Percentiles rank a stretch among this genome's conserved stretches.
Evolutionary conservation across 2,888 invertebrate genomes (phyloP).

Genomic region (Ferdinandea cuprea): DNA sequence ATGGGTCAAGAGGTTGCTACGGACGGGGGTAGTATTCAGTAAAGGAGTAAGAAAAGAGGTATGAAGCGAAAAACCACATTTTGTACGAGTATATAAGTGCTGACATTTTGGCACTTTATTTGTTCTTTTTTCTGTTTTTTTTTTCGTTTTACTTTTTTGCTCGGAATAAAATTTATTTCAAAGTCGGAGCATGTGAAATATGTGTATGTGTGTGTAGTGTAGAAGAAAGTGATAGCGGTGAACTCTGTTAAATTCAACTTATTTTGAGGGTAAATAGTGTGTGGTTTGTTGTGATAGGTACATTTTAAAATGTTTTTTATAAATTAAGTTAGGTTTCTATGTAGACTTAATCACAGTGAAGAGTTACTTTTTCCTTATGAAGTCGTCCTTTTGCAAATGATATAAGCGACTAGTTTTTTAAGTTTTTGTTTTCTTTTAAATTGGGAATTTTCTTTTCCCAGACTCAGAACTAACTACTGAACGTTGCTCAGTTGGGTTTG

Average conservation of each 20-base stretch:
- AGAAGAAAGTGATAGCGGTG: constrained; percentile 57
- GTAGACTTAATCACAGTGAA: too few relatives aligned
- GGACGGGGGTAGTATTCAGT: constrained; percentile 30
- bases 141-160: constrained; percentile 41
- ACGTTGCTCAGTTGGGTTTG: too few relatives aligned
- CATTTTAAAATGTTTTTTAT: too few relatives aligned
- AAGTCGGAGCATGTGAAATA: constrained; percentile 28
- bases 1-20: background rate
- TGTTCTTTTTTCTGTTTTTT: constrained; percentile 31
- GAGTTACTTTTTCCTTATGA: too few relatives aligned
- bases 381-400: too few relatives aligned
- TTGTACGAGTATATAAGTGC: constrained; percentile 70
- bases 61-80: constrained; percentile 56
- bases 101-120: constrained; percentile 74
- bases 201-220: background rate
- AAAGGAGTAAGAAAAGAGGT: constrained; percentile 26
- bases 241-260: constrained; percentile 43
- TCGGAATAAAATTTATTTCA: constrained; percentile 63
- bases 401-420: too few relatives aligned
- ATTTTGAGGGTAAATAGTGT: constrained; percentile 44
- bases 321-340: too few relatives aligned
- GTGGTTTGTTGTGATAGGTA: constrained; percentile 57
- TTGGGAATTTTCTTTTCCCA: too few relatives aligned
- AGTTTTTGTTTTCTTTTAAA: too few relatives aligned
- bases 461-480: too few relatives aligned